These are phyloP conservation scores for Tenthredo livida DNA, from an alignment of 2,888 invertebrate genomes.

Conservation along the genomic window DNA sequence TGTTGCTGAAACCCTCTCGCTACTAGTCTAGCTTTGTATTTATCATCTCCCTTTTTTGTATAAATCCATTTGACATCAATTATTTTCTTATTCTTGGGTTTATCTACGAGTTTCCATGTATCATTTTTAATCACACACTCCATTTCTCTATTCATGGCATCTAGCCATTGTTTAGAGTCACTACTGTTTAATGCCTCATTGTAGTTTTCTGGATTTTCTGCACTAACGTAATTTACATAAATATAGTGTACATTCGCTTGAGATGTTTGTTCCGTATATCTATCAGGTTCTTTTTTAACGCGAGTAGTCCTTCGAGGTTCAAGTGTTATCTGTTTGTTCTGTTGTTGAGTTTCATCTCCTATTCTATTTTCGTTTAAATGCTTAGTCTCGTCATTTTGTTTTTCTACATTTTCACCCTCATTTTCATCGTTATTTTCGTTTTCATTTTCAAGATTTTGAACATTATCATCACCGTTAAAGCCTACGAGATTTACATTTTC, in stretches of 20 bases:
- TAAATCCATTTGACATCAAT: slow-evolving; percentile 69
- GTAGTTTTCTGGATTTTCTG: slow-evolving; percentile 64
- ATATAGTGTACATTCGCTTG: slow-evolving; percentile 57
- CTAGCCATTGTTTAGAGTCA: slow-evolving; percentile 61
- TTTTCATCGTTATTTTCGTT: slow-evolving; percentile 53
- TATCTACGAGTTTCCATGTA: slow-evolving; percentile 68
- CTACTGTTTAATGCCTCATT: slow-evolving; percentile 65
- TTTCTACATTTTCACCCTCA: too few species aligned
- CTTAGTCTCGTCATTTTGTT: slow-evolving; percentile 24
- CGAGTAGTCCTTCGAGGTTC: slow-evolving; percentile 55
- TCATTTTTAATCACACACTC: slow-evolving; percentile 66
- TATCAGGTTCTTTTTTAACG: slow-evolving; percentile 54
- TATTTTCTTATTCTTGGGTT: slow-evolving; percentile 65
- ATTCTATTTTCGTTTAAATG: slow-evolving; percentile 35
- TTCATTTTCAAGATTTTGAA: slow-evolving; percentile 46
- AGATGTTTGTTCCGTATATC: slow-evolving; percentile 54
- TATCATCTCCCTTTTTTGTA: slow-evolving; percentile 57
- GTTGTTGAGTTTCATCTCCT: not conserved
- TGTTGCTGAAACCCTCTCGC: not conserved
- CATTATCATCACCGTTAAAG: slow-evolving; percentile 56
- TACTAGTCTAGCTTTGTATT: too few species aligned
- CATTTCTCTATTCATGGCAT: slow-evolving; percentile 68
- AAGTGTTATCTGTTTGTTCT: not conserved
- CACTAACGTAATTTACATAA: slow-evolving; percentile 65
- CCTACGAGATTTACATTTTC: slow-evolving; percentile 60